phyloP scores from a whole-genome alignment of 2,113 vertebrate genomes.

The Gobiocypris rarus region DNA sequence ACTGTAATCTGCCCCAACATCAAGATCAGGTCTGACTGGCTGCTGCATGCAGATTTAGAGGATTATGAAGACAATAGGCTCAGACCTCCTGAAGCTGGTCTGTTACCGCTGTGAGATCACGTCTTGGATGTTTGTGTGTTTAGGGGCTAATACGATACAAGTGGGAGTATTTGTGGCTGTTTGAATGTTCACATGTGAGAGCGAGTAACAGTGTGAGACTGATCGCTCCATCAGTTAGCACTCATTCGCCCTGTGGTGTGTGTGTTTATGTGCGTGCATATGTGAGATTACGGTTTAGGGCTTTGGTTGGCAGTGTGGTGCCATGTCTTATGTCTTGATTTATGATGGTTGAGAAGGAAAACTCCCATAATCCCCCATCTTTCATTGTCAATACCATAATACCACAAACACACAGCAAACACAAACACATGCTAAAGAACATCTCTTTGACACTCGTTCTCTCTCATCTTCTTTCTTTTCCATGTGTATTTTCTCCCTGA shows the following conservation, averaged over 20 bases:
- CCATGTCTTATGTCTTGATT: conserved; percentile 48
- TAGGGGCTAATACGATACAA: neutral
- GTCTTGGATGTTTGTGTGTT: conserved; percentile 36
- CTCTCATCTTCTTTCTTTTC: neutral
- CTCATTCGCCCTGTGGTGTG: conserved; percentile 11
- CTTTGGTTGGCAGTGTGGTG: conserved; percentile 27
- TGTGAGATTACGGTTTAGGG: conserved; percentile 40
- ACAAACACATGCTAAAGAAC: conserved; percentile 49
- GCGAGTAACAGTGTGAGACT: neutral
- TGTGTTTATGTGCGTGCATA: conserved; percentile 32
- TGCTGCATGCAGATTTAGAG: conserved; percentile 14
- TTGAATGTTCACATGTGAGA: conserved; percentile 20
- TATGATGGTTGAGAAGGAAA: conserved; percentile 48
- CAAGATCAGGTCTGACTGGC: conserved; percentile 25
- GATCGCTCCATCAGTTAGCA: conserved; percentile 32
- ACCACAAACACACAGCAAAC: conserved; percentile 44
- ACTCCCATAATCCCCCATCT: conserved; percentile 42
- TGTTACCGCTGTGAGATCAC: conserved; percentile 33
- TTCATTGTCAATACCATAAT: conserved; percentile 36
- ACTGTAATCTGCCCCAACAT: conserved; percentile 10
- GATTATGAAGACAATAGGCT: conserved; percentile 42
- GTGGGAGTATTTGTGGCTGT: conserved; percentile 31
- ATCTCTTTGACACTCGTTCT: neutral
- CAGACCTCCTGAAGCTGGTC: conserved; percentile 30
- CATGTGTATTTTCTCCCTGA: conserved; percentile 4